These are phyloP conservation scores for Sarcophaga peregrina DNA, from an alignment of 1,140 invertebrate species.

Conservation along the genomic window DNA sequence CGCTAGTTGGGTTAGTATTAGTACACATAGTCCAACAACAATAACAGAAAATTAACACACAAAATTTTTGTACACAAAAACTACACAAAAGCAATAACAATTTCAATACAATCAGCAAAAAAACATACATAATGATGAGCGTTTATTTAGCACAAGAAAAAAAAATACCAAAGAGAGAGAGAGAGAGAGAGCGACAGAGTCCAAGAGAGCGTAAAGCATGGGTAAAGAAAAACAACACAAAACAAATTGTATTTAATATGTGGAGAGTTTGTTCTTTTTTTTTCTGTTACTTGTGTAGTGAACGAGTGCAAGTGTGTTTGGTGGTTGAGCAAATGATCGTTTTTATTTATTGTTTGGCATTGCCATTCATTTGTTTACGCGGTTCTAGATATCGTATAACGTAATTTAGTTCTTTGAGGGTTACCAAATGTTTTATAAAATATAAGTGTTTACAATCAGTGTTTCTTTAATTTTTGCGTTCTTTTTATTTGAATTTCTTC, in stretches of 20 bases:
- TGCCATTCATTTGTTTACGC: not conserved
- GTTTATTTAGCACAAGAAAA: too few relatives aligned
- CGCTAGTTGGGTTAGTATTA: not conserved
- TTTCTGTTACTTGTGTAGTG: too few relatives aligned
- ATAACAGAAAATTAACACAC: not conserved
- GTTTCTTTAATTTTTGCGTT: too few relatives aligned
- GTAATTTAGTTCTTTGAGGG: too few relatives aligned
- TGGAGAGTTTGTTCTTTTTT: too few relatives aligned
- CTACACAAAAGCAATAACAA: not conserved
- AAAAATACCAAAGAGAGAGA: not conserved
- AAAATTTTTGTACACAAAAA: not conserved
- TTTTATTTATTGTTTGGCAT: not conserved
- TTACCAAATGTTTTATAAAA: too few relatives aligned
- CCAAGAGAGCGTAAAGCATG: not conserved
- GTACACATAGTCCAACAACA: not conserved
- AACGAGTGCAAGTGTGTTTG: too few relatives aligned
- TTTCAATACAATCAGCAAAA: slow-evolving; percentile 8
- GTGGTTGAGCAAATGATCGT: not conserved
- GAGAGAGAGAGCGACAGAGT: not conserved
- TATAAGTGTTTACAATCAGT: too few relatives aligned
- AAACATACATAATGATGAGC: not conserved
- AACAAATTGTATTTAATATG: not conserved
- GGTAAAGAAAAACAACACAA: not conserved
- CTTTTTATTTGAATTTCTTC: too few relatives aligned
- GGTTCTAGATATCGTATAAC: too few relatives aligned